Evolutionary conservation across 2,113 vertebrate genomes (phyloP), one percentile per base, ranked within the genome.

Genomic region (Jaculus jaculus): DNA sequence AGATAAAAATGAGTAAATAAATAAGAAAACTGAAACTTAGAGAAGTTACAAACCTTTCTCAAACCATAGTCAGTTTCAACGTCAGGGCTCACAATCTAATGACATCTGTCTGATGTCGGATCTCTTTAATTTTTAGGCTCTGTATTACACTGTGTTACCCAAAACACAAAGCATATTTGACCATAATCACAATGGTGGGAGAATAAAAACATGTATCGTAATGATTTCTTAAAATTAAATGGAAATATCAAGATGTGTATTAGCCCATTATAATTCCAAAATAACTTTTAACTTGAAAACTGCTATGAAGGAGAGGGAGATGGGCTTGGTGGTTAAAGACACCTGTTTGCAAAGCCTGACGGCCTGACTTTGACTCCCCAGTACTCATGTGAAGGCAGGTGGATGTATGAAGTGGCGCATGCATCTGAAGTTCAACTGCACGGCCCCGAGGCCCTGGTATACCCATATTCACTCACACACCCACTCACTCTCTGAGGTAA

Each of bases 111-210:
- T 72, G 58, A 68, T 42, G 88, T 11, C 15, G 47, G 72, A 77
- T n/a, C n/a, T 61, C 30, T 61, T 37, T 90, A 87, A 30, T 23
- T 80, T 93, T 91, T 79, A 84, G 71, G 18, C 39, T 86, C 39
- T 69, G 16, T 24, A 60, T 89, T 91, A 68, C 3, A 72, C 21
- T 51, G 6, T 21, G 8, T 87, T 18, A 92, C 81, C 16, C 61
- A 84, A 84, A 72, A 96, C 37, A 92, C 11, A 86, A 80, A 60
- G 71, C n/a, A 21, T 21, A 82, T n/a, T 72, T 84, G 28, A 42
- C 6, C 2, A 5, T 72, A 85, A 91, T 85, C 75, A 85, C 21
- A 84, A 32, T 47, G 18, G 84, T 5, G 17, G 30, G 60, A 96
- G 12, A 90, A 88, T 39, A 42, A 84, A 94, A 77, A 18, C 11